phyloP scores from a whole-genome alignment of 2,888 invertebrate species.

The Elmis aenea region DNA sequence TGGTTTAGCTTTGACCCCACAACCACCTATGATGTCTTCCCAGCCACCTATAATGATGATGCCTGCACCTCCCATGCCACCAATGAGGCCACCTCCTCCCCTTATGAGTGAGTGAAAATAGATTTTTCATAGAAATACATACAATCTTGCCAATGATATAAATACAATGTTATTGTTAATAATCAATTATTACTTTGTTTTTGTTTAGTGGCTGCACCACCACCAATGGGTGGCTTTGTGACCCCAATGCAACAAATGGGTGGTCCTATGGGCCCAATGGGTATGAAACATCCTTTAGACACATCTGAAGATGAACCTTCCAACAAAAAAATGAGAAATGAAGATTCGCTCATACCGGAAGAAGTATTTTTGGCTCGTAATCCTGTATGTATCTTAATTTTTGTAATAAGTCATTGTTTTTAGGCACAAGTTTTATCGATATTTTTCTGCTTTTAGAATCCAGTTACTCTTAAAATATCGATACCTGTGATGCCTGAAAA shows the following conservation, averaged over 20 bases:
- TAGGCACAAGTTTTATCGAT: neutral
- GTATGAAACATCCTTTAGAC: conserved; percentile 50
- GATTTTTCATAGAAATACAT: conserved; percentile 8
- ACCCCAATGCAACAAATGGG: conserved; percentile 41
- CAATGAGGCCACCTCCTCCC: conserved; percentile 55
- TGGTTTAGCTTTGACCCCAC: conserved; percentile 39
- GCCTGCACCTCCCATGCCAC: conserved; percentile 54
- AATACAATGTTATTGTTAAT: no score
- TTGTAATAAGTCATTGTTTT: conserved; percentile 6
- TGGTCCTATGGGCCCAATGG: conserved; percentile 42
- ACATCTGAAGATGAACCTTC: conserved; percentile 76
- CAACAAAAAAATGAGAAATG: conserved; percentile 82
- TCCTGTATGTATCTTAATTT: conserved; percentile 48
- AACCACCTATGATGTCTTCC: conserved; percentile 48
- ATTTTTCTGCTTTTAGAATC: conserved; percentile 51
- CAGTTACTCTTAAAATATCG: conserved; percentile 75
- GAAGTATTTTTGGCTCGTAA: conserved; percentile 68
- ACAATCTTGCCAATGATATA: neutral
- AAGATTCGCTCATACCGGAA: conserved; percentile 91
- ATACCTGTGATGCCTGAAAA: conserved; percentile 84
- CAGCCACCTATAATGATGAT: conserved; percentile 61
- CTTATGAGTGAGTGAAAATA: conserved; percentile 49
- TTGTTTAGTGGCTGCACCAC: conserved; percentile 46
- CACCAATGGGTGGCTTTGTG: conserved; percentile 48
- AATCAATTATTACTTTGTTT: conserved; percentile 1